phyloP scores from a whole-genome alignment of 1,140 invertebrate genomes.

The Caerostris extrusa region DNA sequence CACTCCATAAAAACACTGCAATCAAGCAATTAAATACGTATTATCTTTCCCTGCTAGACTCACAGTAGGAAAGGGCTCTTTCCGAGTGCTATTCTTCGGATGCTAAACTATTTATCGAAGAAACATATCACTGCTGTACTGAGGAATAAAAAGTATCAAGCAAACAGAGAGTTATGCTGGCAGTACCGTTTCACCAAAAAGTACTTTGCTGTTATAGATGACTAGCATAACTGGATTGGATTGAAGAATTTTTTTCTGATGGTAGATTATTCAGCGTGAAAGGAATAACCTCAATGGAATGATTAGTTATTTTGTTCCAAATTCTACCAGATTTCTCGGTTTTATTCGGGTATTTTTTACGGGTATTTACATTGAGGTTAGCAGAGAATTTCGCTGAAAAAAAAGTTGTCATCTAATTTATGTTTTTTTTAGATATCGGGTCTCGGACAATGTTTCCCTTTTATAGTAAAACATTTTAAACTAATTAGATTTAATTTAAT shows the following conservation, averaged over 20 bases:
- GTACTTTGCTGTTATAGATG: neutral
- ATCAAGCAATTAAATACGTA: conserved; percentile 7
- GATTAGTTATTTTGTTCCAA: too few relatives aligned
- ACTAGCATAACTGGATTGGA: neutral
- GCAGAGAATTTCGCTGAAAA: too few relatives aligned
- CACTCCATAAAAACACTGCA: neutral
- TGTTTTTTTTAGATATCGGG: too few relatives aligned
- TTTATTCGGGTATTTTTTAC: too few relatives aligned
- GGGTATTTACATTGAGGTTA: too few relatives aligned
- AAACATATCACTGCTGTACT: neutral
- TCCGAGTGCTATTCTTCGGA: neutral
- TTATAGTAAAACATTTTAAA: too few relatives aligned
- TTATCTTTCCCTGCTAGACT: neutral
- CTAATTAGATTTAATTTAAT: too few relatives aligned
- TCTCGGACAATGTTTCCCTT: too few relatives aligned
- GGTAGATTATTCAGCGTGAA: too few relatives aligned
- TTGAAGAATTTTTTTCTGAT: neutral
- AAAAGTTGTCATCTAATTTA: too few relatives aligned
- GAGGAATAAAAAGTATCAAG: neutral
- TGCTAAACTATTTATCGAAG: conserved; percentile 29
- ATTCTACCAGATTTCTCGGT: too few relatives aligned
- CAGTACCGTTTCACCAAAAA: neutral
- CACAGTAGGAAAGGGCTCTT: neutral
- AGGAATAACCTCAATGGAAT: too few relatives aligned
- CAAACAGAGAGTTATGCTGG: neutral